These are phyloP conservation scores for Drepana arcuata DNA, from an alignment of 1,140 invertebrate genomes.

Conservation along the genomic window DNA sequence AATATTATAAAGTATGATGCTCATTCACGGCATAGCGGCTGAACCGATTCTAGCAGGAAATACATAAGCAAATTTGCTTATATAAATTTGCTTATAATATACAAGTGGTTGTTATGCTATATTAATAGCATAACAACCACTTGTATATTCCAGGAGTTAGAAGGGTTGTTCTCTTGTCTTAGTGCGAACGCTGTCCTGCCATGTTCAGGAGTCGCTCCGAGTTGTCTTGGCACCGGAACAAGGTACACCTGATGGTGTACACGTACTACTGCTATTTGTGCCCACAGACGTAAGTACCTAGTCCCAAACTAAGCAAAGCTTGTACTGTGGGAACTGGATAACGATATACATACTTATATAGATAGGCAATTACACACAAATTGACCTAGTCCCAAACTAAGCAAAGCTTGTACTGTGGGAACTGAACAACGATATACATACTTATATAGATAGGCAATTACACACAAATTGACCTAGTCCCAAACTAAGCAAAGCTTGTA, in stretches of 20 bases:
- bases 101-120: background rate
- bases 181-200: conserved; percentile 7
- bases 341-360: background rate
- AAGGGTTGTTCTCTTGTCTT: background rate
- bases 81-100: too few species aligned
- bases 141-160: too few species aligned
- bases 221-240: conserved; percentile 4
- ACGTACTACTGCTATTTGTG: conserved; percentile 6
- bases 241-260: conserved; percentile 3
- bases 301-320: too few species aligned
- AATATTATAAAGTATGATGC: too few species aligned
- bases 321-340: too few species aligned
- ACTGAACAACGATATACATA: background rate
- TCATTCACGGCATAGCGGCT: too few species aligned
- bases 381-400: too few species aligned
- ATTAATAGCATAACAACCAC: background rate
- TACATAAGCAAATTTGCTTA: too few species aligned
- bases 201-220: conserved; percentile 8
- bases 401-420: too few species aligned
- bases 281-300: conserved; percentile 5
- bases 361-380: background rate
- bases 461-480: background rate
- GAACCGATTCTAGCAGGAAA: too few species aligned
- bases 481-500: too few species aligned
- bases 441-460: background rate